phyloP scores from a whole-genome alignment of 2,797 vertebrate genomes.

The Glyptemys insculpta region DNA sequence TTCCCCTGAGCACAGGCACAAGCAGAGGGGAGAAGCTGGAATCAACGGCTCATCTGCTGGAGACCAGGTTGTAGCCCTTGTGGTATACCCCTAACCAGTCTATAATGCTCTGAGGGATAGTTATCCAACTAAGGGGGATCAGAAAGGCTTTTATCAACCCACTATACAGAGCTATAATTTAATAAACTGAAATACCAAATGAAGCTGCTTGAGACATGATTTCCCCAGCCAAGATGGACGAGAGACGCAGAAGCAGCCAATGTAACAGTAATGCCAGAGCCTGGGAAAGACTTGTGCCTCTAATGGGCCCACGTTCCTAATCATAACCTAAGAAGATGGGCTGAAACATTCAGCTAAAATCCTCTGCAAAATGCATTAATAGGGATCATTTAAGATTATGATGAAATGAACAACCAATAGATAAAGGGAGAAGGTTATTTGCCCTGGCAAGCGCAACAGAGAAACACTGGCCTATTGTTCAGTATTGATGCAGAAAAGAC shows the following conservation, averaged over 20 bases:
- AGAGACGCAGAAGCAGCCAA: background rate
- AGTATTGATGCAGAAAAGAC: background rate
- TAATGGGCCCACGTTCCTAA: background rate
- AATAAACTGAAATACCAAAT: background rate
- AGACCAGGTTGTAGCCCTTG: background rate
- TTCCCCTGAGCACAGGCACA: accelerated
- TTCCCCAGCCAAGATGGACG: background rate
- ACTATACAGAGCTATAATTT: background rate
- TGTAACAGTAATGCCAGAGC: background rate
- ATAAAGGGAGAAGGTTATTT: background rate
- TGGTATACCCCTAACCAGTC: background rate
- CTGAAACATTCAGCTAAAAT: too few species aligned
- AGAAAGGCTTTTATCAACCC: background rate
- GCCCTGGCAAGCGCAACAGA: background rate
- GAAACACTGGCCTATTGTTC: background rate
- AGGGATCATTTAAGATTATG: too few species aligned
- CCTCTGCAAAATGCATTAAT: too few species aligned
- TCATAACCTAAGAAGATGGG: too few species aligned
- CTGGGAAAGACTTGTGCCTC: background rate
- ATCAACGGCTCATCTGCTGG: background rate
- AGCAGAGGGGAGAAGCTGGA: background rate
- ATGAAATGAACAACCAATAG: too few species aligned
- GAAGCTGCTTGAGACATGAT: background rate
- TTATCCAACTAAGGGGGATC: too few species aligned
- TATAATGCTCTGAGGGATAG: background rate